phyloP scores from a whole-genome alignment of 1,140 invertebrate genomes.

The Drosophila burlai region DNA sequence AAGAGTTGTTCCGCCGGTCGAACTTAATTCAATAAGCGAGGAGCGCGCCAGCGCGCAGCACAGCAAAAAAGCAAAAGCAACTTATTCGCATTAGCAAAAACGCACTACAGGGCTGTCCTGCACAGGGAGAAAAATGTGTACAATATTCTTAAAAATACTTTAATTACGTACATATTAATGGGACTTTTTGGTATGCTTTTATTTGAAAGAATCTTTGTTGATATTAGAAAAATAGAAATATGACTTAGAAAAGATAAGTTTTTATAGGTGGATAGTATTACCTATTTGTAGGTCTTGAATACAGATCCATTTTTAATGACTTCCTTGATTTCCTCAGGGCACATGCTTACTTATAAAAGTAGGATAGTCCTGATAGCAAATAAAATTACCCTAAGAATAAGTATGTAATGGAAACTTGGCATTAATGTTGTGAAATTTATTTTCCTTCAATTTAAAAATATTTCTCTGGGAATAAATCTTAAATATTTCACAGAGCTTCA shows the following conservation, averaged over 20 bases:
- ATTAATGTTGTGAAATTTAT: neutral
- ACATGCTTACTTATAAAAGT: too few relatives aligned
- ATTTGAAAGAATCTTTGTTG: neutral
- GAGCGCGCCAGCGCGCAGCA: constrained; percentile 12
- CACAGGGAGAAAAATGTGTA: constrained; percentile 4
- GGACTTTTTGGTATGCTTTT: neutral
- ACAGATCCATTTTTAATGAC: too few relatives aligned
- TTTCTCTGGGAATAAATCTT: neutral
- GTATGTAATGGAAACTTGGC: neutral
- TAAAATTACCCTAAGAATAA: neutral
- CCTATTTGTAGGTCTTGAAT: neutral
- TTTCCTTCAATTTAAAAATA: neutral
- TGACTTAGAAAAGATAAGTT: neutral
- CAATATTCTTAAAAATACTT: neutral
- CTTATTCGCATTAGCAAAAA: constrained; percentile 82
- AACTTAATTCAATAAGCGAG: constrained; percentile 75
- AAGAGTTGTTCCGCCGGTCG: constrained; percentile 59
- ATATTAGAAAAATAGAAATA: neutral
- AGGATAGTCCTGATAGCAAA: too few relatives aligned
- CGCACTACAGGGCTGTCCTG: constrained; percentile 43
- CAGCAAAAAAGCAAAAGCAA: constrained; percentile 52
- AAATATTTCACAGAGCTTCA: neutral
- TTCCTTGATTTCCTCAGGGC: too few relatives aligned
- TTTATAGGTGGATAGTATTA: neutral
- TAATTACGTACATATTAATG: neutral